These are phyloP conservation scores for Rhogogaster chlorosoma DNA, from an alignment of 2,888 invertebrate species.

Conservation along the genomic window DNA sequence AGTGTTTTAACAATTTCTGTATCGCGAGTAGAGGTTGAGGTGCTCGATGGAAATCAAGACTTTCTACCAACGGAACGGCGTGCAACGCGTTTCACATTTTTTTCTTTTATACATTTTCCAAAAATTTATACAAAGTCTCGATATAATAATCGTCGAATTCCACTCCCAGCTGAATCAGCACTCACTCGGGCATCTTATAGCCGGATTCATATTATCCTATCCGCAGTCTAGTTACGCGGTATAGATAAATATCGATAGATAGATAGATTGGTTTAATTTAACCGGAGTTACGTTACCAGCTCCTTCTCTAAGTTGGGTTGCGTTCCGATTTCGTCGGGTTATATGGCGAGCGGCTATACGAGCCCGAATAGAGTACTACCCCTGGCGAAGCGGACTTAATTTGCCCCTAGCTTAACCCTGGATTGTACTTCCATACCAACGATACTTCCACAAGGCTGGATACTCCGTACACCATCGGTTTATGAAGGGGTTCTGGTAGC, in stretches of 20 bases:
- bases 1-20: constrained; percentile 25
- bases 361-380: not conserved
- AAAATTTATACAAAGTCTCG: not conserved
- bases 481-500: not conserved
- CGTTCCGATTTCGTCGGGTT: constrained; percentile 61
- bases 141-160: not conserved
- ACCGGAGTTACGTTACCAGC: constrained; percentile 69
- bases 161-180: not conserved
- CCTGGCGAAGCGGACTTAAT: constrained; percentile 66
- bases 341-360: constrained; percentile 52
- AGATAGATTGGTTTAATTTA: constrained; percentile 73
- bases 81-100: not conserved
- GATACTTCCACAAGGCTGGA: constrained; percentile 44
- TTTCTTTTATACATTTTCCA: not conserved
- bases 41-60: not conserved
- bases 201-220: not conserved
- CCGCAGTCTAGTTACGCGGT: constrained; percentile 64
- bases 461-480: constrained; percentile 3
- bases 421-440: constrained; percentile 63
- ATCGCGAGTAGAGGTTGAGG: not conserved
- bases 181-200: not conserved
- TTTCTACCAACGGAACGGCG: not conserved
- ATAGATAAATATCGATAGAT: constrained; percentile 10
- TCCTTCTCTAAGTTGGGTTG: constrained; percentile 59
- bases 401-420: constrained; percentile 65